A percentile compares a stretch with the other conserved stretches of the same genome.
Conservation (phyloP, 2,888 invertebrate genomes). For the Noctua comes region DNA sequence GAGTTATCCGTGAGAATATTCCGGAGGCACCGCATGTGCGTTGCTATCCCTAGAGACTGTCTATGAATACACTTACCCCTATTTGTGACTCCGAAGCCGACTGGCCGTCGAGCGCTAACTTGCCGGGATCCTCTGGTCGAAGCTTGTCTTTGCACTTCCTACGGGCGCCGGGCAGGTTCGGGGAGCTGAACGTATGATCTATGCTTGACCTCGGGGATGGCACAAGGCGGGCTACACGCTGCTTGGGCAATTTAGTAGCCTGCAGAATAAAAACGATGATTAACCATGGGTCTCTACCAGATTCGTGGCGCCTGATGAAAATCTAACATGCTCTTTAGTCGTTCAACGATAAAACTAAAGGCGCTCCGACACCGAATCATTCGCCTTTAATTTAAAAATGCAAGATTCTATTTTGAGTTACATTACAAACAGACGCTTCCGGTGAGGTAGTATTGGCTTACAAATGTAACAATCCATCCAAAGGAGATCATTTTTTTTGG, state of each 20-base stretch:
- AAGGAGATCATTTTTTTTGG: too few species aligned
- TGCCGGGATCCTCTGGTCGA: constrained; percentile 46
- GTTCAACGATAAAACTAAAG: neutral
- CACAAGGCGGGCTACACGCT: constrained; percentile 60
- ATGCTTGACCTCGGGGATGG: constrained; percentile 63
- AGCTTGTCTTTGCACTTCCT: constrained; percentile 24
- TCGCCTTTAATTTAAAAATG: neutral
- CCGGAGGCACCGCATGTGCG: neutral
- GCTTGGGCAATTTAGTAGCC: constrained; percentile 62
- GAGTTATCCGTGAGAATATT: neutral
- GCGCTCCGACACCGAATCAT: neutral
- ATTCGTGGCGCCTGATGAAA: too few species aligned
- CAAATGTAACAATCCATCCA: neutral
- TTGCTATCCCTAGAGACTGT: neutral
- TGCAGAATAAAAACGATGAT: neutral
- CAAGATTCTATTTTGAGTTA: neutral
- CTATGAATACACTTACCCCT: constrained; percentile 66
- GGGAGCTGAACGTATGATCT: constrained; percentile 73
- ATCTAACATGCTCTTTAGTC: neutral
- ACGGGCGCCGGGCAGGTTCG: constrained; percentile 65
- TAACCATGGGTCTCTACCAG: too few species aligned
- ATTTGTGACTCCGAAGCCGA: constrained; percentile 78
- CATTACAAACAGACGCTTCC: neutral
- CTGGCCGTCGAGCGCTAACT: constrained; percentile 65
- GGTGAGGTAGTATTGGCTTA: neutral